Evolutionary conservation across 2,113 vertebrate genomes (phyloP), one percentile per base, ranked within the genome.

Genomic region (Atlantisia rogersi): DNA sequence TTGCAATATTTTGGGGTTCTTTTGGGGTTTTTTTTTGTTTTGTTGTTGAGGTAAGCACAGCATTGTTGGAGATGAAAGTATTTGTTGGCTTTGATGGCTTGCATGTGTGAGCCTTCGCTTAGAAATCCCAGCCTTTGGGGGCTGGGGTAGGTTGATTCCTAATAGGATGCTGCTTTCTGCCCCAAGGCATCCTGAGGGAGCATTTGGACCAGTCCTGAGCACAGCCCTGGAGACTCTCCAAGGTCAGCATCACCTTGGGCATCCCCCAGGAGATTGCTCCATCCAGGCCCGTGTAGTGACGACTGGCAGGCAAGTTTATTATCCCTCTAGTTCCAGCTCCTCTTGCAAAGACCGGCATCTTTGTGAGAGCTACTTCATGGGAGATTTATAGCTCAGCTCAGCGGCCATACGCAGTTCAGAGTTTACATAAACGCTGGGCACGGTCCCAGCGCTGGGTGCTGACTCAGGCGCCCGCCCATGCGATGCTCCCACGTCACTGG

Each of bases 201-300:
- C 14, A 6, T 50, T 81, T 39, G 64, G 15, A 9, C 35, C 2
- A 2, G 15, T 59, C 35, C 52, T 20, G n/a, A 50, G 31, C 8
- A 17, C 56, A 62, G 31, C 29, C 37, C 31, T 44, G 55, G 65
- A 71, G 15, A 31, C 11, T 17, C 24, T 48, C 67, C 48, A n/a
- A 31, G 59, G 62, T 6, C 26, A 32, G 15, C n/a, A 53, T 50
- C 63, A 56, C 64, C 79, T 69, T 1, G 1, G 0, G 0, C 39
- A 37, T 65, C 13, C 26, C 26, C 40, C 15, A 5, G 26, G 15
- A 69, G 56, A 19, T 26, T 0, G 0, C 21, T 68, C 35, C 19
- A 10, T 31, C 11, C 19, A 6, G n/a, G 19, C 40, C 86, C 7
- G 1, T 0, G 13, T 16, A 31, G 40, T 0, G 1, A 40, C 1